Evolutionary conservation across 2,888 invertebrate species (phyloP), one percentile per base, ranked within the genome.

Genomic region (Cremastinae sp.): DNA sequence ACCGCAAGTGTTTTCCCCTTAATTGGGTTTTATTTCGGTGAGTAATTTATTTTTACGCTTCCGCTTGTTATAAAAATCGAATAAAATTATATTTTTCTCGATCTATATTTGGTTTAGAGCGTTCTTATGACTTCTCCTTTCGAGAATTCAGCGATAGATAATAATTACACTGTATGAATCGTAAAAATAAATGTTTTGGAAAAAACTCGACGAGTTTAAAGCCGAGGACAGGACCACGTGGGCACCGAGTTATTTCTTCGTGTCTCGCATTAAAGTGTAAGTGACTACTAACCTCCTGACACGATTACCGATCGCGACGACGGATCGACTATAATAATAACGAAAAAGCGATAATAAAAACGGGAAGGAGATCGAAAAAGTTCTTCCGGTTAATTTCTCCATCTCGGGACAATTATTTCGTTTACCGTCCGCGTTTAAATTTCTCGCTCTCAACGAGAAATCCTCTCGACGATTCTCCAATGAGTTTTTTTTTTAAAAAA

Each of bases 251-350:
- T 69, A 14, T 54, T 41, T 58, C 53, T 54, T 54, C 54, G 38
- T 38, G 69, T 59, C 51, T 45, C 70, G 61, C 53, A 62, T 70
- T 62, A 53, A 62, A 74, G 62, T 74, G 68, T 68, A 68, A 62
- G 74, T 74, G 62, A 56, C 68, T 74, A 74, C 74, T 68, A 68
- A 74, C 74, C 74, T 74, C 68, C 68, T 74, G 74, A 74, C 74
- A 74, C 74, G 68, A 74, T 74, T 74, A 74, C 68, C 49, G 45
- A 68, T 61, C 38, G 49, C 43, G 47, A 54, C 61, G 61, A 68
- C 70, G 49, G 38, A 74, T 74, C 54, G 41, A 18, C 20, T 2
- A 54, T 16, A 16, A 65, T 47, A 59, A 53, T 16, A 9, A 10
- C n/a, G 12, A 47, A 64, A 62, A 71, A 20, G 59, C n/a, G 16